Percentiles rank a stretch among this genome's conserved stretches.
These are phyloP conservation scores for Hydropotes inermis DNA, from an alignment of 2,113 vertebrate species.

Conservation along the genomic window DNA sequence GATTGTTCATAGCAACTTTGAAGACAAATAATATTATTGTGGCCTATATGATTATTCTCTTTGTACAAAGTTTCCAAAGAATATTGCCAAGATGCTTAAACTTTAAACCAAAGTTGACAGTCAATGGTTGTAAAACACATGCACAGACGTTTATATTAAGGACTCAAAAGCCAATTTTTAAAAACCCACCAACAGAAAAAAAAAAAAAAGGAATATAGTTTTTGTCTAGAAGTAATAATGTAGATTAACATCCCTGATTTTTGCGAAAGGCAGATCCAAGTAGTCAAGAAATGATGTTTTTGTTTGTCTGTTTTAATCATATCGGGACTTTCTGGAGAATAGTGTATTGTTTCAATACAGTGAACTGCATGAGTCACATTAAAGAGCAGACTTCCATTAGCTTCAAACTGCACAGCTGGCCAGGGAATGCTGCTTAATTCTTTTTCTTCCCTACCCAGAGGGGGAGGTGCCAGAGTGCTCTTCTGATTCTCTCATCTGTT, in stretches of 20 bases:
- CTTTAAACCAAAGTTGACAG: constrained; percentile 24
- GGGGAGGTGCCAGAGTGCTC: neutral
- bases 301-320: neutral
- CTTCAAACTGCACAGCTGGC: neutral
- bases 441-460: neutral
- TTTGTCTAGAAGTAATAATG: neutral
- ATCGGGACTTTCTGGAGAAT: neutral
- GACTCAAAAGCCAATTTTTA: neutral
- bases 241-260: neutral
- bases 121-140: neutral
- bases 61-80: constrained; percentile 29
- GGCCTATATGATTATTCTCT: neutral
- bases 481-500: neutral
- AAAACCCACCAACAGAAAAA: neutral
- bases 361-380: neutral
- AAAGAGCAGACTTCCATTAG: neutral
- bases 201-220: neutral
- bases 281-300: neutral
- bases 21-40: neutral
- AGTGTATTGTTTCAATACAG: neutral
- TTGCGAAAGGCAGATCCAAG: neutral
- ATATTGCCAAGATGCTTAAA: neutral
- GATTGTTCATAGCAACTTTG: neutral
- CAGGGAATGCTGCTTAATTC: neutral
- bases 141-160: neutral